A percentile compares a stretch with the other conserved stretches of the same genome.
These are phyloP conservation scores for Coenonympha arcania DNA, from an alignment of 2,888 invertebrate species.

Conservation along the genomic window DNA sequence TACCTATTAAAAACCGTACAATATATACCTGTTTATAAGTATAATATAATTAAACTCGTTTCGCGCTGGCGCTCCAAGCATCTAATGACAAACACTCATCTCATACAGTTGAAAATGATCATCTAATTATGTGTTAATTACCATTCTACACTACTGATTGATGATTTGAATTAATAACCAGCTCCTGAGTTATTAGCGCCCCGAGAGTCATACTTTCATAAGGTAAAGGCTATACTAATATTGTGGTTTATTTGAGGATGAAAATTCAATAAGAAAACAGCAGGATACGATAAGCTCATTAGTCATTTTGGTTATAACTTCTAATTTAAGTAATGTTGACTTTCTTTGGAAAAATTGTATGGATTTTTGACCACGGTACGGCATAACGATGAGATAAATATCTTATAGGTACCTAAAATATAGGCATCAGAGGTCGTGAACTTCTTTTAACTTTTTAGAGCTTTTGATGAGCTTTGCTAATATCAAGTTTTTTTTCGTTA, in stretches of 20 bases:
- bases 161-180: conserved; percentile 30
- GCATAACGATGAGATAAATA: no score
- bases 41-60: conserved; percentile 9
- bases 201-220: not conserved
- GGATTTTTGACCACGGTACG: no score
- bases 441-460: no score
- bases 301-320: not conserved
- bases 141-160: conserved; percentile 34
- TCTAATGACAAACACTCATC: conserved; percentile 43
- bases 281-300: not conserved
- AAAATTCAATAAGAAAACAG: conserved; percentile 2
- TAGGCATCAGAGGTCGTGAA: no score
- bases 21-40: not conserved
- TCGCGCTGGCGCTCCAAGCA: not conserved
- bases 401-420: no score
- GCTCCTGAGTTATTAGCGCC: conserved; percentile 6
- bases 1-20: no score
- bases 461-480: no score
- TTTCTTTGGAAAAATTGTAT: no score
- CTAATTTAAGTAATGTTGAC: no score
- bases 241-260: not conserved
- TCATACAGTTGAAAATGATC: conserved; percentile 40
- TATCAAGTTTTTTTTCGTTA: no score
- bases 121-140: conserved; percentile 54
- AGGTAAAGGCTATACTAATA: not conserved